A percentile compares a stretch with the other conserved stretches of the same genome.
These are phyloP conservation scores for Corydoras maculifer DNA, from an alignment of 2,113 vertebrate genomes.

Conservation along the genomic window DNA sequence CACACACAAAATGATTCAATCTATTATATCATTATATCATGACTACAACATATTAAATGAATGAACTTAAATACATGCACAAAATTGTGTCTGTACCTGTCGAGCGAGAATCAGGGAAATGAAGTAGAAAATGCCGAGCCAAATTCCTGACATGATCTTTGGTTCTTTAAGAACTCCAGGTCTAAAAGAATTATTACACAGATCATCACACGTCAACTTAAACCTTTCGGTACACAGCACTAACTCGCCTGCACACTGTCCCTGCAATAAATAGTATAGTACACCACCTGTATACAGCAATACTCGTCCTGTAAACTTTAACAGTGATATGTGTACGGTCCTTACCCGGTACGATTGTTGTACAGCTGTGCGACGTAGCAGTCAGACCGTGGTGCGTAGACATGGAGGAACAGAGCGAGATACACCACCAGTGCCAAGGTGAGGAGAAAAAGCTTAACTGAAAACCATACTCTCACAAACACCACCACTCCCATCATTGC, in stretches of 20 bases:
- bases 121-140: slow-evolving; percentile 80
- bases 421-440: slow-evolving; percentile 76
- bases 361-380: slow-evolving; percentile 67
- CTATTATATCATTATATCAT: too few relatives aligned
- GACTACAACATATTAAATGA: too few relatives aligned
- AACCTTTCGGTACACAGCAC: not conserved
- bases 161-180: slow-evolving; percentile 81
- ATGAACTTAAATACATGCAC: not conserved
- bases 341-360: slow-evolving; percentile 50
- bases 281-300: too few relatives aligned
- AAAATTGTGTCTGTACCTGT: slow-evolving; percentile 62
- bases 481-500: slow-evolving; percentile 78
- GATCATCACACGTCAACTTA: too few relatives aligned
- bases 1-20: too few relatives aligned
- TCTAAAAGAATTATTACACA: too few relatives aligned
- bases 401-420: slow-evolving; percentile 74
- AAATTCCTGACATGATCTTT: slow-evolving; percentile 77
- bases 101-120: slow-evolving; percentile 73
- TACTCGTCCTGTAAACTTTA: too few relatives aligned
- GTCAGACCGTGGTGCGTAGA: slow-evolving; percentile 61
- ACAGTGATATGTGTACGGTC: not conserved
- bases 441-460: slow-evolving; percentile 73
- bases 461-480: slow-evolving; percentile 73
- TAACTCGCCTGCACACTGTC: not conserved
- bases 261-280: too few relatives aligned